Percentiles rank a stretch among this genome's conserved stretches.
These are phyloP conservation scores for Alfaro cultratus DNA, from an alignment of 2,797 vertebrate species.

Conservation along the genomic window DNA sequence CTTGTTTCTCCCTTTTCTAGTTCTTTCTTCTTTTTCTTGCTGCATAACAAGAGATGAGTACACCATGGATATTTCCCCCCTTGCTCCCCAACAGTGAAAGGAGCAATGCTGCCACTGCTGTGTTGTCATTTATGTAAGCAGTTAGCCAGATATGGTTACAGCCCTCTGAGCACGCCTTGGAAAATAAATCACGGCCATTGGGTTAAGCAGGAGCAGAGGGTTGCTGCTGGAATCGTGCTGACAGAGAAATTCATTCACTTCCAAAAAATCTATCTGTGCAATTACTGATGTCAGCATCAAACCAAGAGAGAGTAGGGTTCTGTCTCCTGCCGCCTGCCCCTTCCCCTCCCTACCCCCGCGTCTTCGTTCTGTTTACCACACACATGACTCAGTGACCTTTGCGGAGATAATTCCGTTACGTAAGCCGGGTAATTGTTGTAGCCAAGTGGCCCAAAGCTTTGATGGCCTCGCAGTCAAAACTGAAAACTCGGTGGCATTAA, in stretches of 20 bases:
- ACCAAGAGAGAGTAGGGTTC: conserved; percentile 32
- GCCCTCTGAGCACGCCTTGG: conserved; percentile 42
- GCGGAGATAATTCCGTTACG: conserved; percentile 73
- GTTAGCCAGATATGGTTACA: conserved; percentile 54
- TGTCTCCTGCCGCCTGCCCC: conserved; percentile 9
- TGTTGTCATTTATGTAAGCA: conserved; percentile 45
- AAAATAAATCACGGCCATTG: conserved; percentile 49
- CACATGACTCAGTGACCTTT: conserved; percentile 72
- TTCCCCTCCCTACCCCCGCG: neutral
- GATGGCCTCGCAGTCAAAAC: conserved; percentile 66
- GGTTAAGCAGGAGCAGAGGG: conserved; percentile 39
- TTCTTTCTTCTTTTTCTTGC: neutral
- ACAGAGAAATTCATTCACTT: conserved; percentile 41
- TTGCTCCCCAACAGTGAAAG: conserved; percentile 21
- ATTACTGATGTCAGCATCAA: conserved; percentile 50
- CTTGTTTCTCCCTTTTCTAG: neutral
- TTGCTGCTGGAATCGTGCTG: conserved; percentile 36
- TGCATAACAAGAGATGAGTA: conserved; percentile 26
- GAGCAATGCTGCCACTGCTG: conserved; percentile 16
- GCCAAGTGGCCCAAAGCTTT: conserved; percentile 56
- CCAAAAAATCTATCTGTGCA: conserved; percentile 54
- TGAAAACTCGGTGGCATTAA: conserved; percentile 58
- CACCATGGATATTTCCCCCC: conserved; percentile 31
- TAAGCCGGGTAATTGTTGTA: conserved; percentile 77
- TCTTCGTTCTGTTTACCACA: conserved; percentile 49